Conservation (phyloP, 2,888 invertebrate species). For the Drosophila nr. medialis region DNA sequence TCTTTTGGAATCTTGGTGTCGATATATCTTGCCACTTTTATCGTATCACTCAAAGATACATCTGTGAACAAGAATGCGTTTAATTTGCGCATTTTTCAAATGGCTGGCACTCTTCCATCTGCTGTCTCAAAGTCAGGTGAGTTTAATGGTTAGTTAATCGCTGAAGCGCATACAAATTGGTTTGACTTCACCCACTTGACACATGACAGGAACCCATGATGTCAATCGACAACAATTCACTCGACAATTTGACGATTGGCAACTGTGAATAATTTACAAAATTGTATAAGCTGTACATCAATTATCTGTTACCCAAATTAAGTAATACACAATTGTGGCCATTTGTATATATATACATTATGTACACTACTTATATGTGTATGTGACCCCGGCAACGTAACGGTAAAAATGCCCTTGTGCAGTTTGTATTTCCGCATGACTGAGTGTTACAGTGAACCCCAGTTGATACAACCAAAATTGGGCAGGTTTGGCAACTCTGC, state of each 20-base stretch:
- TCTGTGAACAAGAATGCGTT: conserved; percentile 42
- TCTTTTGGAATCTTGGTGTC: background rate
- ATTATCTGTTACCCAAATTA: conserved; percentile 67
- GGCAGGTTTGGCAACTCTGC: conserved; percentile 23
- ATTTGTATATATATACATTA: conserved; percentile 16
- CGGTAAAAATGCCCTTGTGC: conserved; percentile 65
- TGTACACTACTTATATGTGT: conserved; percentile 9
- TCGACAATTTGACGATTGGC: conserved; percentile 51
- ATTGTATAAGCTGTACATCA: conserved; percentile 56
- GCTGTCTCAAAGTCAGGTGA: conserved; percentile 76
- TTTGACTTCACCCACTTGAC: conserved; percentile 63
- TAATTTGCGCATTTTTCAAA: conserved; percentile 55
- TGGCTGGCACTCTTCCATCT: conserved; percentile 77
- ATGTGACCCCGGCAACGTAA: conserved; percentile 53
- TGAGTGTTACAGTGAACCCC: conserved; percentile 69
- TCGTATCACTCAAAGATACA: background rate
- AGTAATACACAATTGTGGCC: conserved; percentile 53
- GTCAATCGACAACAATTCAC: conserved; percentile 66
- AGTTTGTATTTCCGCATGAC: conserved; percentile 80
- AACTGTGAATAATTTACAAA: conserved; percentile 72
- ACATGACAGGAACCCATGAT: conserved; percentile 58
- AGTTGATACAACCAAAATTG: conserved; percentile 35
- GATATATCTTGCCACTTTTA: background rate
- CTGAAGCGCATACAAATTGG: conserved; percentile 2
- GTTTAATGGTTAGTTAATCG: conserved; percentile 37